Percentiles rank a stretch among this genome's conserved stretches.
Conservation (phyloP, 2,888 invertebrate species). For the Andrena marginata region DNA sequence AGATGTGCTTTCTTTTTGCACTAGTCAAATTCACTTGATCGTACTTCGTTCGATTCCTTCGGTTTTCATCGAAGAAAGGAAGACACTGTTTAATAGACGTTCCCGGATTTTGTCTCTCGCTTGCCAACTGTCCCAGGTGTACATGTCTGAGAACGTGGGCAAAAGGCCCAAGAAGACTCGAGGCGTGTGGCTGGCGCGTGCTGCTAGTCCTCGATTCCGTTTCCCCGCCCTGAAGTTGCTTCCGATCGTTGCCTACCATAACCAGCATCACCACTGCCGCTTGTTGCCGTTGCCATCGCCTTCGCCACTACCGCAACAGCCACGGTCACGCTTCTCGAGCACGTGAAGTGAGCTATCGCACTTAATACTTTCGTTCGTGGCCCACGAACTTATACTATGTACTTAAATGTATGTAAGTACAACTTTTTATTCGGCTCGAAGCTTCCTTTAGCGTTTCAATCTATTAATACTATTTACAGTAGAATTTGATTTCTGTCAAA, state of each 20-base stretch:
- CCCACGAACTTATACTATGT: slow-evolving; percentile 40
- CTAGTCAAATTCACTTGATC: not conserved
- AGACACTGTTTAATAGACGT: slow-evolving; percentile 69
- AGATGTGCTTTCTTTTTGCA: not conserved
- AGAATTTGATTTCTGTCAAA: not conserved
- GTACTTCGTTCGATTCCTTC: not conserved
- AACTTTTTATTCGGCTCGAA: too few relatives aligned
- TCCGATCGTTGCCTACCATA: slow-evolving; percentile 74
- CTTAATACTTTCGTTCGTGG: too few relatives aligned
- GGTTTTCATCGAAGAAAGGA: slow-evolving; percentile 52
- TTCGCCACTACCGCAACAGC: slow-evolving; percentile 60
- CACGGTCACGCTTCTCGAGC: slow-evolving; percentile 70
- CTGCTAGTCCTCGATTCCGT: slow-evolving; percentile 78
- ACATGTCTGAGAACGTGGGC: slow-evolving; percentile 60
- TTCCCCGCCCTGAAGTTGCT: slow-evolving; percentile 76
- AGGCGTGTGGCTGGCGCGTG: slow-evolving; percentile 85
- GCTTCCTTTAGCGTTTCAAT: too few relatives aligned
- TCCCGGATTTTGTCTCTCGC: slow-evolving; percentile 77
- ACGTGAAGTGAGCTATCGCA: slow-evolving; percentile 55
- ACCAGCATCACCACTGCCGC: slow-evolving; percentile 56
- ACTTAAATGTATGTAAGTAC: slow-evolving; percentile 10
- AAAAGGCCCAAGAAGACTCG: slow-evolving; percentile 70
- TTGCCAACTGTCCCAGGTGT: slow-evolving; percentile 85
- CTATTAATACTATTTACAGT: too few relatives aligned
- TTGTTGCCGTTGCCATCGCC: slow-evolving; percentile 50